Evolutionary conservation across 2,888 invertebrate genomes (phyloP), one percentile per base, ranked within the genome.

Genomic region (Ennomos erosarius): DNA sequence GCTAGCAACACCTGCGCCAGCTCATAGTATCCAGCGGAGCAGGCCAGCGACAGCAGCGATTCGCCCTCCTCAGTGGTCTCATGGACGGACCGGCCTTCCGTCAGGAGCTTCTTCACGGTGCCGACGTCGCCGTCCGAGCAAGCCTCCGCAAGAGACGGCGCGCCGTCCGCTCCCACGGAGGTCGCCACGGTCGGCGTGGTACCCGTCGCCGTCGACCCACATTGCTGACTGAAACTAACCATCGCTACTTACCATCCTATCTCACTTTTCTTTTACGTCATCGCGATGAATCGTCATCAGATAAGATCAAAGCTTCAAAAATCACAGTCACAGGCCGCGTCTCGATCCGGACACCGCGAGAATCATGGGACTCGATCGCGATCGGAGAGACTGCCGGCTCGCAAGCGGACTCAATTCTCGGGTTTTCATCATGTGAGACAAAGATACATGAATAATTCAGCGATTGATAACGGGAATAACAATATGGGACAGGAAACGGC

Each of bases 11-110:
- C 98, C 95, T 99, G 98, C 73, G 98, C 99, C 72, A 99, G 94
- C 91, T 99, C 99, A 93, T 97, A 99, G 93, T 99, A 99, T 49
- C 99, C 99, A 64, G 99, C 98, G 64, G 98, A 98, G 90, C 99
- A 99, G 63, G 99, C 99, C 76, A 99, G 95, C 55, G 98, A 98
- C 65, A 99, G 94, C 66, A 99, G 93, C 79, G 98, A 98, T 90
- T 99, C 99, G 70, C 99, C 99, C 88, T 99, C 99, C 89, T 99
- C 99, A 62, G 98, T 98, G 68, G 98, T 98, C 93, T 99, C 99
- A 93, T 98, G 97, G 63, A 98, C 97, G 78, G 97, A 97, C 59
- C 98, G 95, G 50, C 98, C 98, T 89, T 99, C 98, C 49, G 98
- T 97, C 62, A 99, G 94, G 65, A 99, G 94, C 86, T 98, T 97